A percentile compares a stretch with the other conserved stretches of the same genome.
Conservation (phyloP, 2,888 invertebrate genomes). For the Thyatira batis region DNA sequence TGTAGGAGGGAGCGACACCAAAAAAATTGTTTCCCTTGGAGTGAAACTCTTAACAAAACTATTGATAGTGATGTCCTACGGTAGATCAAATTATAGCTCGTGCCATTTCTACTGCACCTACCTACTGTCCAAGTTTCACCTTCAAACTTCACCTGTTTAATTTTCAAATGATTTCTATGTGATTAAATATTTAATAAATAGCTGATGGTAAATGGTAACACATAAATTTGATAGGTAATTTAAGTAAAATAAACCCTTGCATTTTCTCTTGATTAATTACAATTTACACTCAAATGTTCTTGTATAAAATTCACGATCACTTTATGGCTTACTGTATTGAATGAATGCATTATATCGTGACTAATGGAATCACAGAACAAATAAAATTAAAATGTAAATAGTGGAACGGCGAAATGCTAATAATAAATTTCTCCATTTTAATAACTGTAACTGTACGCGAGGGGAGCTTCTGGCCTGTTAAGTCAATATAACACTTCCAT, state of each 20-base stretch:
- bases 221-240: too few relatives aligned
- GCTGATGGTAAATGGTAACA: too few relatives aligned
- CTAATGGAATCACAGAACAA: slow-evolving; percentile 81
- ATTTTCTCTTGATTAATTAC: slow-evolving; percentile 48
- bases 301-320: slow-evolving; percentile 33
- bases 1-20: slow-evolving; percentile 22
- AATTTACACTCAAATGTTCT: slow-evolving; percentile 34
- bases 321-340: slow-evolving; percentile 59
- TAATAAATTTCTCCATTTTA: slow-evolving; percentile 83
- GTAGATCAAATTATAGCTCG: too few relatives aligned
- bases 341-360: slow-evolving; percentile 72
- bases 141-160: too few relatives aligned
- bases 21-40: neutral
- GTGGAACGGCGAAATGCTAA: slow-evolving; percentile 77
- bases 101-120: too few relatives aligned
- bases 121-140: too few relatives aligned
- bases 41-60: neutral
- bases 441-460: slow-evolving; percentile 77
- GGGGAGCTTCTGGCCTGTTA: slow-evolving; percentile 81
- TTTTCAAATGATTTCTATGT: too few relatives aligned
- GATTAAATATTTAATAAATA: too few relatives aligned
- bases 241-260: slow-evolving; percentile 14
- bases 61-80: too few relatives aligned
- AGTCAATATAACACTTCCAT: slow-evolving; percentile 83
- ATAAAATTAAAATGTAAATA: slow-evolving; percentile 82